These are phyloP conservation scores for Drepanosiphum platanoidis DNA, from an alignment of 2,888 invertebrate genomes.

Conservation along the genomic window DNA sequence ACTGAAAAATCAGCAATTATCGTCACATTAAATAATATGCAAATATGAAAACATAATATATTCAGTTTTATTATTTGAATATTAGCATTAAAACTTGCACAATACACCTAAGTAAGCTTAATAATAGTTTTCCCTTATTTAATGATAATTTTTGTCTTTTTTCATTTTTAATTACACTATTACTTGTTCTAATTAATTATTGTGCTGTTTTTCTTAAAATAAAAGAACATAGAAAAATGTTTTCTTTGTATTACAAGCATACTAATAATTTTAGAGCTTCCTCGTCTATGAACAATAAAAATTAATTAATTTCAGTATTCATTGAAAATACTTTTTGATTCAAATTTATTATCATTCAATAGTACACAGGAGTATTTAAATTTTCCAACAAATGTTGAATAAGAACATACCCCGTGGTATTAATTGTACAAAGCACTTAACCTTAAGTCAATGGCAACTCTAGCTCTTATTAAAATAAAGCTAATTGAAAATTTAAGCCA, in stretches of 20 bases:
- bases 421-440: neutral
- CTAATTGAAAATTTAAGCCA: constrained; percentile 25
- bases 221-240: neutral
- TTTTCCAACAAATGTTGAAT: neutral
- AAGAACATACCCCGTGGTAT: neutral
- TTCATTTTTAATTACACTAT: too few relatives aligned
- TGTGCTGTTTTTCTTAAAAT: neutral
- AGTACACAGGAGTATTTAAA: neutral
- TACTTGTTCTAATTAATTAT: neutral
- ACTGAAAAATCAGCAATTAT: neutral
- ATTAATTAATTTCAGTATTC: neutral
- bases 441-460: constrained; percentile 10
- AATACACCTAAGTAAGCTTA: neutral
- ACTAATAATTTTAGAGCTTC: neutral
- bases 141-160: too few relatives aligned
- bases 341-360: neutral
- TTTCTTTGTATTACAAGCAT: neutral
- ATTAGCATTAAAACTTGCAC: neutral
- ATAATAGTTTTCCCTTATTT: neutral
- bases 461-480: constrained; percentile 12
- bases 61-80: neutral
- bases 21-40: neutral
- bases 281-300: neutral
- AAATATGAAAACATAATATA: neutral
- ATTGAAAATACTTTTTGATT: neutral